A percentile compares a stretch with the other conserved stretches of the same genome.
phyloP scores from a whole-genome alignment of 2,888 invertebrate genomes.

The Myopa tessellatipennis region DNA sequence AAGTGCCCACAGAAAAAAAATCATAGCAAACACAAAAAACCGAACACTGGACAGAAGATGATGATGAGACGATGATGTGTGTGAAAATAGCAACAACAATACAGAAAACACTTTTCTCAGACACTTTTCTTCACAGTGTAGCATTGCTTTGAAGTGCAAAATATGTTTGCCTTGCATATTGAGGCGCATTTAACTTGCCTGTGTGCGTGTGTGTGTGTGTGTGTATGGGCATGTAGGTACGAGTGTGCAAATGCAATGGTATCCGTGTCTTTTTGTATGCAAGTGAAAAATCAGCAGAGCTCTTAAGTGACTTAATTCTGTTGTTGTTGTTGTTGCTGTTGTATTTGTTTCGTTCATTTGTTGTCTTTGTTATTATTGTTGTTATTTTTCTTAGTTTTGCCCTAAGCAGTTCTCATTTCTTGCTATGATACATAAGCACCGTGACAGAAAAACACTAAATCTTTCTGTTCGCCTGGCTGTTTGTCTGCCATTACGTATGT shows the following conservation, averaged over 20 bases:
- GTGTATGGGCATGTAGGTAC: too few relatives aligned
- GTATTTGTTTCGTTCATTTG: background rate
- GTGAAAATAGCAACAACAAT: too few relatives aligned
- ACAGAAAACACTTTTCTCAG: too few relatives aligned
- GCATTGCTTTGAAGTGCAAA: too few relatives aligned
- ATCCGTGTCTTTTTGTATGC: background rate
- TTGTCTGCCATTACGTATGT: background rate
- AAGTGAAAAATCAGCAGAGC: conserved; percentile 17
- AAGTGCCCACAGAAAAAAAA: background rate
- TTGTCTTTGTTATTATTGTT: conserved; percentile 5
- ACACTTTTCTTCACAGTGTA: too few relatives aligned
- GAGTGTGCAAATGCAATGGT: too few relatives aligned
- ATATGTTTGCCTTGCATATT: too few relatives aligned
- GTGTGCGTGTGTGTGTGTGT: too few relatives aligned
- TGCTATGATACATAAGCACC: background rate
- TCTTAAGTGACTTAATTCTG: conserved; percentile 46
- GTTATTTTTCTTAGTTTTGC: background rate
- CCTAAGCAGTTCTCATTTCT: conserved; percentile 3
- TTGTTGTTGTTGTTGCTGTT: conserved; percentile 30
- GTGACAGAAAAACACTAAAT: background rate
- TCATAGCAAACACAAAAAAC: background rate
- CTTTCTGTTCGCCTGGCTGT: background rate
- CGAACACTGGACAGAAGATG: background rate
- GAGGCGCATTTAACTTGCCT: too few relatives aligned
- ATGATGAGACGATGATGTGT: background rate